These are phyloP conservation scores for Propithecus deckenii DNA, from an alignment of 2,797 vertebrate genomes.

Conservation along the genomic window DNA sequence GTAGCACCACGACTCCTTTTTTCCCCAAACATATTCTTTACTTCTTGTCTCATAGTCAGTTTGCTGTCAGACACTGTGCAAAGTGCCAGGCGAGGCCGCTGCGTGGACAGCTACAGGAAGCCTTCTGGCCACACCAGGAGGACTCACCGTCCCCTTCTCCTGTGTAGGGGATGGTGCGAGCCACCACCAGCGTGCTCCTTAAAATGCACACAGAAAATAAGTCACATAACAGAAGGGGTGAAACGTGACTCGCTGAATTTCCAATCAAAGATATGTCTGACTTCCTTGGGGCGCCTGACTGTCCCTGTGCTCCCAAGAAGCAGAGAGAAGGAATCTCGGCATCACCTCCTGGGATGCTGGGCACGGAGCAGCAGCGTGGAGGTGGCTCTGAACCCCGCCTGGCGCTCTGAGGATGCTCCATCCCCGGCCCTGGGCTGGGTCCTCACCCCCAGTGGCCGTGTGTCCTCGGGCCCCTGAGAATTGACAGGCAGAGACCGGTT, in stretches of 20 bases:
- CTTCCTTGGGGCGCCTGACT: accelerated
- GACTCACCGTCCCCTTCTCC: accelerated
- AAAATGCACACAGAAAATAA: not conserved
- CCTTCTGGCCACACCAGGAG: accelerated
- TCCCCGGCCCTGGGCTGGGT: not conserved
- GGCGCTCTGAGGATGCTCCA: accelerated
- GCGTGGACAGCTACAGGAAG: accelerated
- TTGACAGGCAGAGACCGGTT: not conserved
- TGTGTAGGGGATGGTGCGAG: accelerated
- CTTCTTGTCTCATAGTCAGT: not conserved
- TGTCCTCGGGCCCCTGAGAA: not conserved
- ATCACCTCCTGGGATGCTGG: accelerated
- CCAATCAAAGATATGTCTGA: accelerated
- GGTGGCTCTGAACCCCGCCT: accelerated
- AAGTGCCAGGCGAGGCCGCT: not conserved
- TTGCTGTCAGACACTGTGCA: not conserved
- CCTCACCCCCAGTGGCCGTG: accelerated
- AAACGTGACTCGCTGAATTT: no score
- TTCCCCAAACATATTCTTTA: not conserved
- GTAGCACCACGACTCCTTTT: accelerated
- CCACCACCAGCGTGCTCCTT: accelerated
- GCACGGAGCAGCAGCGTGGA: accelerated
- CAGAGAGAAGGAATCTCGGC: no score
- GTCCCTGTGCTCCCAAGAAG: not conserved
- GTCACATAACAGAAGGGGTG: not conserved